phyloP scores from a whole-genome alignment of 2,113 vertebrate species.

The Anser brachyrhynchus region DNA sequence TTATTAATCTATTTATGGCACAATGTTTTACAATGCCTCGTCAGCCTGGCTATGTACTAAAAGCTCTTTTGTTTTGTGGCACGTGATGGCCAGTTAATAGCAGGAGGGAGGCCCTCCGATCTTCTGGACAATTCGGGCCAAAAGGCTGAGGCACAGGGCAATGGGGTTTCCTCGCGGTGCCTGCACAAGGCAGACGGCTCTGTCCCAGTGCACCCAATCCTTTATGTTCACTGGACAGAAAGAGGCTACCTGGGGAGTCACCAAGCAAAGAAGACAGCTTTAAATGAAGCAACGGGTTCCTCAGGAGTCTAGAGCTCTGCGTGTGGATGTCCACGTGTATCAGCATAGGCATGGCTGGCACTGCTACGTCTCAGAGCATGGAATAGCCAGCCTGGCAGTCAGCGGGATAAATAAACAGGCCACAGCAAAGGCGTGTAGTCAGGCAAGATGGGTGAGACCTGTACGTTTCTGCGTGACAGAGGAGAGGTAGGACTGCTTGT shows the following conservation, averaged over 20 bases:
- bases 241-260: not conserved
- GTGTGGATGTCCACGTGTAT: too few species aligned
- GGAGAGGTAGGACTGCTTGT: not conserved
- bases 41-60: not conserved
- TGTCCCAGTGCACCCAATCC: not conserved
- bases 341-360: not conserved
- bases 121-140: not conserved
- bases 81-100: not conserved
- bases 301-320: not conserved
- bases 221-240: not conserved
- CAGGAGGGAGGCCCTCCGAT: not conserved
- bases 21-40: not conserved
- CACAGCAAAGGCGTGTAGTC: not conserved
- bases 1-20: conserved; percentile 48
- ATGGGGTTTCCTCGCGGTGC: not conserved
- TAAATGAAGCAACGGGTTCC: not conserved
- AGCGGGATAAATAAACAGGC: not conserved
- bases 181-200: not conserved
- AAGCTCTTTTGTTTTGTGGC: not conserved
- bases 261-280: not conserved
- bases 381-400: not conserved
- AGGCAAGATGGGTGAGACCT: not conserved
- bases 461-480: not conserved
- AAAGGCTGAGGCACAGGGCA: not conserved
- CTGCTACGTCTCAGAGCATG: not conserved